Evolutionary conservation across 2,888 invertebrate species (phyloP).

Genomic region (Lepidonotus clava): DNA sequence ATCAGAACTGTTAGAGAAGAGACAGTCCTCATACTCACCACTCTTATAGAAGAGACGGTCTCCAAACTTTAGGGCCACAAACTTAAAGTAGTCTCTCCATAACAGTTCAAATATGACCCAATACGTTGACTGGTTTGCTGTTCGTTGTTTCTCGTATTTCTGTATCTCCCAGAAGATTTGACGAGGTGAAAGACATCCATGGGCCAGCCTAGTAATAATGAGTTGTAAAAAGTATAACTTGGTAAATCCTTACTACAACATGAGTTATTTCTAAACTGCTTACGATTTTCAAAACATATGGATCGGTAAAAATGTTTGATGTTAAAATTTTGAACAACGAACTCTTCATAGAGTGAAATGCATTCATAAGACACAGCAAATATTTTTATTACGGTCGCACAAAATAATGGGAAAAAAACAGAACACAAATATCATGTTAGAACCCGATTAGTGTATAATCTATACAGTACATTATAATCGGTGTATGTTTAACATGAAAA

Average conservation of each 20-base stretch:
- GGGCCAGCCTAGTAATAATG: conserved; percentile 69
- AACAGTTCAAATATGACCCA: conserved; percentile 77
- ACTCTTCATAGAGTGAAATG: no score
- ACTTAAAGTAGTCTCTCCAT: conserved; percentile 77
- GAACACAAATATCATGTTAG: no score
- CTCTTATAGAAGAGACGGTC: conserved; percentile 69
- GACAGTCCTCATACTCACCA: conserved; percentile 55
- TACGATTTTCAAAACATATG: no score
- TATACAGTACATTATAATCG: no score
- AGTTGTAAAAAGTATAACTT: neutral
- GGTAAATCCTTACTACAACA: neutral
- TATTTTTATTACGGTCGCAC: no score
- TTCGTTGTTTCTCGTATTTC: conserved; percentile 70
- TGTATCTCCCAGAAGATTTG: conserved; percentile 74
- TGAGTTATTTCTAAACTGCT: no score
- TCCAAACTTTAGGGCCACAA: conserved; percentile 74
- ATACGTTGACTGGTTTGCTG: conserved; percentile 75
- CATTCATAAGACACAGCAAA: no score
- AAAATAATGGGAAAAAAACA: no score
- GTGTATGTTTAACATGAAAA: no score
- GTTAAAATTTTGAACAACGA: no score
- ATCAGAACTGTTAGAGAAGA: neutral
- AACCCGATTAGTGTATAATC: no score
- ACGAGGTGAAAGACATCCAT: conserved; percentile 74
- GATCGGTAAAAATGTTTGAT: no score